These are phyloP conservation scores for Arizona elegans DNA, from an alignment of 2,113 vertebrate species.

Conservation along the genomic window DNA sequence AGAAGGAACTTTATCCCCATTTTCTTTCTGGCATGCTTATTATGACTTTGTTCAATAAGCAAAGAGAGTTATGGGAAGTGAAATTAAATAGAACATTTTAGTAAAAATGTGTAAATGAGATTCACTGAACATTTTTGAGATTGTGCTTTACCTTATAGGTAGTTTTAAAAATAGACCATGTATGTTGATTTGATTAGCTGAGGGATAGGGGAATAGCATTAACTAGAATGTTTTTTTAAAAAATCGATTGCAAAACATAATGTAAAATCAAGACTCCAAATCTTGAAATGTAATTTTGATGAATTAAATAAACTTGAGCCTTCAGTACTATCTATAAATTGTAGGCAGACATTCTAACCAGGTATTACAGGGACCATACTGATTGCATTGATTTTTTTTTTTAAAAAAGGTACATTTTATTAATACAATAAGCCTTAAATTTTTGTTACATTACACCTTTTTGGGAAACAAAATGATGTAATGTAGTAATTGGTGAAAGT, in stretches of 20 bases:
- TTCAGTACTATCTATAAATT: not conserved
- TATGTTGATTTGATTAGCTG: conserved; percentile 34
- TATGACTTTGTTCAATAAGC: conserved; percentile 72
- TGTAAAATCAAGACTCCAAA: conserved; percentile 11
- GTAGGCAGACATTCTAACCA: not conserved
- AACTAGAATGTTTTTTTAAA: not conserved
- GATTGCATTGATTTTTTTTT: not conserved
- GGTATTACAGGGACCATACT: not conserved
- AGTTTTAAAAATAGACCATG: conserved; percentile 32
- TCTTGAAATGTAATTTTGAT: conserved; percentile 20
- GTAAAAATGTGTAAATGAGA: conserved; percentile 54
- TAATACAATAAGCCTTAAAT: not conserved
- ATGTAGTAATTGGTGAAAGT: not conserved
- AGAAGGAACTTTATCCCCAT: conserved; percentile 75
- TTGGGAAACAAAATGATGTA: not conserved
- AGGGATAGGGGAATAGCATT: conserved; percentile 7
- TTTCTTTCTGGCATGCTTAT: conserved; percentile 73
- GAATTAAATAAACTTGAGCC: not conserved
- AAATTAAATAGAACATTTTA: conserved; percentile 60
- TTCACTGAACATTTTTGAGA: conserved; percentile 33
- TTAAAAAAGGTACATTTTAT: not conserved
- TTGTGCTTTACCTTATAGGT: conserved; percentile 47
- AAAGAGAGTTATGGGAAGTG: conserved; percentile 70
- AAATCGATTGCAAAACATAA: conserved; percentile 4
- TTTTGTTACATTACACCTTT: not conserved